Conservation (phyloP, 1,140 invertebrate genomes). For the Globodera ellingtonae region DNA sequence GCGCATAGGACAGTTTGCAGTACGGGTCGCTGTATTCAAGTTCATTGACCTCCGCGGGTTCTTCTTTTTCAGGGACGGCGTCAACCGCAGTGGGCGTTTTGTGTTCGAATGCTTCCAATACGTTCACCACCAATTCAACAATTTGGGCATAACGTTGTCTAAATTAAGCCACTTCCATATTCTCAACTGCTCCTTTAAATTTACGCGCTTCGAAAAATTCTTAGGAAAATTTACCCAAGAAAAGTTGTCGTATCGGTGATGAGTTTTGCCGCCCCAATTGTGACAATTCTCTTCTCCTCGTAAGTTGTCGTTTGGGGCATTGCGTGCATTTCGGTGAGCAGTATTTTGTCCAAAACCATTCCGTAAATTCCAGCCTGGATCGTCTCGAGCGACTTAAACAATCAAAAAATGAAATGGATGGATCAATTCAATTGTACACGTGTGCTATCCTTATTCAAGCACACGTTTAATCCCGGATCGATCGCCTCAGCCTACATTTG, state of each 20-base stretch:
- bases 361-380: slow-evolving; percentile 45
- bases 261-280: slow-evolving; percentile 32
- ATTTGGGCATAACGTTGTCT: slow-evolving; percentile 26
- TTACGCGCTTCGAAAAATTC: too few relatives aligned
- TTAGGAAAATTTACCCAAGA: slow-evolving; percentile 25
- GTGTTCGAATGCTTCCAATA: slow-evolving; percentile 44
- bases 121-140: slow-evolving; percentile 29
- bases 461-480: too few relatives aligned
- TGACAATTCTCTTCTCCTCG: slow-evolving; percentile 41
- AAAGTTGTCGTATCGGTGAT: slow-evolving; percentile 32
- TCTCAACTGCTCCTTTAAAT: too few relatives aligned
- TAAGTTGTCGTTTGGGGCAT: slow-evolving; percentile 46
- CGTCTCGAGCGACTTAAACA: slow-evolving; percentile 36
- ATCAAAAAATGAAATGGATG: not conserved
- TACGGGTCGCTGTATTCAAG: slow-evolving; percentile 41
- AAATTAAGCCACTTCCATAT: not conserved
- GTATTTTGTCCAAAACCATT: slow-evolving; percentile 48
- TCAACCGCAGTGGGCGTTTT: slow-evolving; percentile 10
- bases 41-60: slow-evolving; percentile 33
- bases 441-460: too few relatives aligned
- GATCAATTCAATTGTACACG: slow-evolving; percentile 4
- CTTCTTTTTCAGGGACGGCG: slow-evolving; percentile 18
- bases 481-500: slow-evolving; percentile 13
- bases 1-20: slow-evolving; percentile 45
- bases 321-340: slow-evolving; percentile 38